phyloP scores from a whole-genome alignment of 2,113 vertebrate species.

The Climacteris rufus region DNA sequence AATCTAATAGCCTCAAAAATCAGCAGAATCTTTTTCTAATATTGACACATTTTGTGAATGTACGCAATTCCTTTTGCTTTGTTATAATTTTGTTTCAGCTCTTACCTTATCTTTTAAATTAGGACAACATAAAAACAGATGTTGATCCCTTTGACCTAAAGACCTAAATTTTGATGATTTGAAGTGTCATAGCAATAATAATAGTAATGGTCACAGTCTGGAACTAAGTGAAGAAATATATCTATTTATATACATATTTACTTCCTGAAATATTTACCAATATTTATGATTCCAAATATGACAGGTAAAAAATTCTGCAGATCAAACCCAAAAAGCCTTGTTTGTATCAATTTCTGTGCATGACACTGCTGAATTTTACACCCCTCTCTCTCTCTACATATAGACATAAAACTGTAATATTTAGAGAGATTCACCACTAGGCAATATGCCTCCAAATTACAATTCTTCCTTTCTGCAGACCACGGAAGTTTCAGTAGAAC shows the following conservation, averaged over 20 bases:
- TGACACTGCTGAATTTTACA: not conserved
- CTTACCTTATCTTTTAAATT: not conserved
- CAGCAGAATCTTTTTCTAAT: not conserved
- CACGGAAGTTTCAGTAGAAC: not conserved
- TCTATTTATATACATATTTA: not conserved
- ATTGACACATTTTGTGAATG: not conserved
- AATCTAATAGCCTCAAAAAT: not conserved
- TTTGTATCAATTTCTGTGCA: not conserved
- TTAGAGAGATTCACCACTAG: not conserved
- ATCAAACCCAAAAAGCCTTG: not conserved
- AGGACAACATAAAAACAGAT: not conserved
- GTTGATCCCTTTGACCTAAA: not conserved
- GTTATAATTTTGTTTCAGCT: not conserved
- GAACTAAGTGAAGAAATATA: not conserved
- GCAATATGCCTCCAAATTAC: not conserved
- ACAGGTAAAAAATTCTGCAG: not conserved
- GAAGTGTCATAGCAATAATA: not conserved
- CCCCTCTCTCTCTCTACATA: too few species aligned
- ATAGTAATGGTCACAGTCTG: not conserved
- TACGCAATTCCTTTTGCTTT: not conserved
- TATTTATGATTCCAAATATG: not conserved
- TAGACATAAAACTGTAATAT: too few species aligned
- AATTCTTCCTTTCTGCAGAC: not conserved
- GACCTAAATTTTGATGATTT: not conserved
- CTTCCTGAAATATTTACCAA: not conserved